Evolutionary conservation across 1,140 invertebrate genomes (phyloP), one percentile per base, ranked within the genome.

Genomic region (Limonius californicus): DNA sequence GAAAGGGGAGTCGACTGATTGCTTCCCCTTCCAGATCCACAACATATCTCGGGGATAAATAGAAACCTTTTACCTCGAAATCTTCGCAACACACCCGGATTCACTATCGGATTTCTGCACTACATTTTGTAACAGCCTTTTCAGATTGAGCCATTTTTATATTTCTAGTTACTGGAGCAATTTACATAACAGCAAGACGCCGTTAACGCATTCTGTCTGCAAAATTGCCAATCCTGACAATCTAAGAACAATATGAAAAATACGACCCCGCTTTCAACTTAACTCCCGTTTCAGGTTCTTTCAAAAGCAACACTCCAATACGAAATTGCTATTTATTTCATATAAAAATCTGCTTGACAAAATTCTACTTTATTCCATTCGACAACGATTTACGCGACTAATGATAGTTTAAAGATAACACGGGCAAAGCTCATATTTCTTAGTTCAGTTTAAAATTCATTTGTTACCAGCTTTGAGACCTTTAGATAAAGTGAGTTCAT

Each of bases 1-100:
- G 45, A 50, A 50, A 23, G 57, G 53, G 62, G 57, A 58, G 30
- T 60, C 59, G 63, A 69, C 68, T 69, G 68, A 69, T 69, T 69
- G 68, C 64, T 69, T 63, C 58, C 65, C 57, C 68, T 60, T 62
- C 66, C 64, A 64, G 68, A 65, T 67, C 68, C 60, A 65, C 68
- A 69, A 69, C 65, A 66, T 69, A 69, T 69, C 68, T 67, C 62
- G 54, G 59, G 65, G 68, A 69, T 69, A 69, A 69, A 69, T 69
- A 69, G 65, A 64, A 69, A 69, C 68, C 65, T 69, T 69, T 69
- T 69, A 69, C 59, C 62, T 63, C 57, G 54, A 61, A 54, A 61
- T 56, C 42, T 60, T 54, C 42, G 35, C 60, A 54, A 56, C 54
- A 61, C 53, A 61, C 45, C 45, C 45, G 45, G 14, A 50, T 50